Conservation (phyloP, 2,113 vertebrate genomes). For the Pituophis catenifer region DNA sequence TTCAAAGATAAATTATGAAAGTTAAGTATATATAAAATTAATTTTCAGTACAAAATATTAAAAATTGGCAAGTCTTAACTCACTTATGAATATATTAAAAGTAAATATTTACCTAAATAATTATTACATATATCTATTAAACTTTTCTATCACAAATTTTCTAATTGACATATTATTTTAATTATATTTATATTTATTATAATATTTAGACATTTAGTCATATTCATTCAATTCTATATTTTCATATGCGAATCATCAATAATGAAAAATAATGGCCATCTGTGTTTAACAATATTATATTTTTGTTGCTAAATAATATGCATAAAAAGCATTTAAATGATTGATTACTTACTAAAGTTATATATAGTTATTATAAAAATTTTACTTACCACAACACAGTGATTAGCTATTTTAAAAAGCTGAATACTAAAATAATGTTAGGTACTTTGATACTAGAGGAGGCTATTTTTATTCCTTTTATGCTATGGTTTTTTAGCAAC, state of each 20-base stretch:
- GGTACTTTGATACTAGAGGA: background rate
- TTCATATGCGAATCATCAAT: constrained; percentile 74
- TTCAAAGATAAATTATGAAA: background rate
- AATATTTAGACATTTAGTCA: constrained; percentile 74
- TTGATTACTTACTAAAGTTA: constrained; percentile 38
- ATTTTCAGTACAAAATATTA: background rate
- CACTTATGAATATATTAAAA: constrained; percentile 1
- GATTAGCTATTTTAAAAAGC: constrained; percentile 47
- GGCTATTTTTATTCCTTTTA: background rate
- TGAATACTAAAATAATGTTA: background rate
- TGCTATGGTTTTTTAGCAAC: background rate
- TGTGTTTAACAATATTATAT: constrained; percentile 55
- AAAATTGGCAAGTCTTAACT: background rate
- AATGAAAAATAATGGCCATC: constrained; percentile 78
- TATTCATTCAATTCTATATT: constrained; percentile 70
- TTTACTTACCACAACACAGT: constrained; percentile 55
- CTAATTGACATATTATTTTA: constrained; percentile 72
- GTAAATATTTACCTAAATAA: constrained; percentile 55
- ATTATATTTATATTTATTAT: constrained; percentile 66
- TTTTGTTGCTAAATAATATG: constrained; percentile 59
- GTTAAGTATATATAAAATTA: background rate
- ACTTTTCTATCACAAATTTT: constrained; percentile 74
- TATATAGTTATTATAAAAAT: constrained; percentile 50
- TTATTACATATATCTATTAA: constrained; percentile 60
- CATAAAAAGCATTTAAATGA: constrained; percentile 57